A percentile compares a stretch with the other conserved stretches of the same genome.
Evolutionary conservation across 2,797 vertebrate genomes (phyloP).

Genomic region (Megalops cyprinoides): DNA sequence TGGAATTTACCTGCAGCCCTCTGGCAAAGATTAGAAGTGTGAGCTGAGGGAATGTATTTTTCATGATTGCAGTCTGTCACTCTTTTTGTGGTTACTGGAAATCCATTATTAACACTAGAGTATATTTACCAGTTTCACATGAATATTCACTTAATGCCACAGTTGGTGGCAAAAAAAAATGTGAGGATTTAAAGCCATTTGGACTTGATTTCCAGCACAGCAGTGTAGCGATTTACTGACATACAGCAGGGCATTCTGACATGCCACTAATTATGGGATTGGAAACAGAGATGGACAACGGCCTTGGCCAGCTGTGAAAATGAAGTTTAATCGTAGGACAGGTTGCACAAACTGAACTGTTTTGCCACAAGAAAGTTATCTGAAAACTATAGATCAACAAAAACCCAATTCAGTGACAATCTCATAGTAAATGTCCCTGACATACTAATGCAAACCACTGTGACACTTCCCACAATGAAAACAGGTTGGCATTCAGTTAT

Average conservation of each 20-base stretch:
- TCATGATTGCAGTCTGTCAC: constrained; percentile 8
- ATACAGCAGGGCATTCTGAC: constrained; percentile 17
- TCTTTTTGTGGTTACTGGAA: background rate
- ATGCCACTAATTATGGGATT: constrained; percentile 28
- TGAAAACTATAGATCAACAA: background rate
- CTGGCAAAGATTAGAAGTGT: constrained; percentile 40
- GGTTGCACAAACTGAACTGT: background rate
- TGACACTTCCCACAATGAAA: background rate
- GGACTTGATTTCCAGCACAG: background rate
- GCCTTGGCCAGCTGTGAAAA: constrained; percentile 12
- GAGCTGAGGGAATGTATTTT: constrained; percentile 23
- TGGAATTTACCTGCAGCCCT: constrained; percentile 41
- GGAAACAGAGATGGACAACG: background rate
- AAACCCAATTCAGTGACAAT: background rate
- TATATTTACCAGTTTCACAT: background rate
- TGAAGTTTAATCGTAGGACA: constrained; percentile 25
- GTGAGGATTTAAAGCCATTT: background rate
- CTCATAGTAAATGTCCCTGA: background rate
- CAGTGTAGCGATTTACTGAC: background rate
- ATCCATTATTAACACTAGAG: background rate
- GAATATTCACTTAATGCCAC: background rate
- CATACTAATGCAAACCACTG: background rate
- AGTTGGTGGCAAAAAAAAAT: constrained; percentile 7
- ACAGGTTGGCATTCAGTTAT: background rate
- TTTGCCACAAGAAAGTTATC: background rate